Conservation (phyloP, 2,888 invertebrate species). For the Cephalotes varians region DNA sequence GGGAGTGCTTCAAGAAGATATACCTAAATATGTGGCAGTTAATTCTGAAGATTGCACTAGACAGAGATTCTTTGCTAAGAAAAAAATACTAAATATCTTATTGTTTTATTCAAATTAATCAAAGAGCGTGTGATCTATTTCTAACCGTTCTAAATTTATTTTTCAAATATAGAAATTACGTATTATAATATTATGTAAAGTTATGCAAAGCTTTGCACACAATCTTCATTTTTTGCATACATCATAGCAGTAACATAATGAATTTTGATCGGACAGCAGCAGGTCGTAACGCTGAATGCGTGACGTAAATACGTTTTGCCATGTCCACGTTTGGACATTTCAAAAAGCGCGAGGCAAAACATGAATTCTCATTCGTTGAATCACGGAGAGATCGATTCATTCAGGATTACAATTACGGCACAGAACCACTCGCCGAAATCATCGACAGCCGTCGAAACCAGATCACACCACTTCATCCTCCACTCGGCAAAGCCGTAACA, state of each 20-base stretch:
- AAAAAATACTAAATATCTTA: not conserved
- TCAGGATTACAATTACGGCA: conserved; percentile 24
- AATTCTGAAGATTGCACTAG: conserved; percentile 4
- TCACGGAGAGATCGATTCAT: conserved; percentile 13
- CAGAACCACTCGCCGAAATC: conserved; percentile 36
- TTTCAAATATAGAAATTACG: not conserved
- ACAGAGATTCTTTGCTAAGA: not conserved
- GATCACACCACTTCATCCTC: conserved; percentile 14
- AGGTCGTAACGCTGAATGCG: not conserved
- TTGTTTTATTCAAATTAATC: not conserved
- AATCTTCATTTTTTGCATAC: not conserved
- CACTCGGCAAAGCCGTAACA: conserved; percentile 20
- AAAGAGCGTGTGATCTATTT: not conserved
- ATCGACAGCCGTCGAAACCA: conserved; percentile 51
- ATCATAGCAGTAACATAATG: not conserved
- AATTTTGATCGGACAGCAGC: not conserved
- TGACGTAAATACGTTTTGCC: not conserved
- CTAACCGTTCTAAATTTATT: not conserved
- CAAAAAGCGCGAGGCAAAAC: not conserved
- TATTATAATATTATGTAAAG: conserved; percentile 13
- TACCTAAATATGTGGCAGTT: not conserved
- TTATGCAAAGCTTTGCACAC: not conserved
- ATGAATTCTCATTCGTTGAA: conserved; percentile 17
- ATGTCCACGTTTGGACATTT: not conserved
- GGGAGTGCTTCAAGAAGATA: not conserved